Percentiles rank a stretch among this genome's conserved stretches.
Conservation (phyloP, 2,888 invertebrate species). For the Leucophenga montana region DNA sequence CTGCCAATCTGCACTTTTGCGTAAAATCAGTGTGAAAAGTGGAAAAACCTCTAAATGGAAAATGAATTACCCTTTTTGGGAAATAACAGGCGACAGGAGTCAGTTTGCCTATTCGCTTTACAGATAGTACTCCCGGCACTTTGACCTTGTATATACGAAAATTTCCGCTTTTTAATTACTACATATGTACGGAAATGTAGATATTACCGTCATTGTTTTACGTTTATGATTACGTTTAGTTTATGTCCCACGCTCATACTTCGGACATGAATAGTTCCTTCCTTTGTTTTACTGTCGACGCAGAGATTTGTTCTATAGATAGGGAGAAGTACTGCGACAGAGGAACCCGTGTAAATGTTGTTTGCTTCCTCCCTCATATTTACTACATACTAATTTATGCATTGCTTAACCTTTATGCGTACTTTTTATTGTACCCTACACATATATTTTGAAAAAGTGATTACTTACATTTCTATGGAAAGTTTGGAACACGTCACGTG, state of each 20-base stretch:
- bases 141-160: slow-evolving; percentile 23
- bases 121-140: not conserved
- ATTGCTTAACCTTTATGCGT: too few relatives aligned
- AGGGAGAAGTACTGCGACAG: too few relatives aligned
- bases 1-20: slow-evolving; percentile 21
- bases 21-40: slow-evolving; percentile 34
- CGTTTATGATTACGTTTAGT: not conserved
- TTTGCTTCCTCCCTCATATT: slow-evolving; percentile 17
- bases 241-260: slow-evolving; percentile 15
- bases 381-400: not conserved
- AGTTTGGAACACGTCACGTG: too few relatives aligned
- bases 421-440: not conserved
- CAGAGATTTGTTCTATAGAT: not conserved
- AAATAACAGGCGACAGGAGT: not conserved
- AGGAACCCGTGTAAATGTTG: not conserved
- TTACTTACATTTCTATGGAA: not conserved
- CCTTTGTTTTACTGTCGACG: slow-evolving; percentile 8
- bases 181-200: too few relatives aligned
- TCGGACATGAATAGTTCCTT: slow-evolving; percentile 7
- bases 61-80: slow-evolving; percentile 25
- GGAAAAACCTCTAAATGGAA: slow-evolving; percentile 32
- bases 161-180: not conserved
- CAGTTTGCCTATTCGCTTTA: too few relatives aligned
- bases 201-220: not conserved
- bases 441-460: not conserved